A percentile compares a stretch with the other conserved stretches of the same genome.
These are phyloP conservation scores for Aphelocoma coerulescens DNA, from an alignment of 2,113 vertebrate genomes.

Conservation along the genomic window DNA sequence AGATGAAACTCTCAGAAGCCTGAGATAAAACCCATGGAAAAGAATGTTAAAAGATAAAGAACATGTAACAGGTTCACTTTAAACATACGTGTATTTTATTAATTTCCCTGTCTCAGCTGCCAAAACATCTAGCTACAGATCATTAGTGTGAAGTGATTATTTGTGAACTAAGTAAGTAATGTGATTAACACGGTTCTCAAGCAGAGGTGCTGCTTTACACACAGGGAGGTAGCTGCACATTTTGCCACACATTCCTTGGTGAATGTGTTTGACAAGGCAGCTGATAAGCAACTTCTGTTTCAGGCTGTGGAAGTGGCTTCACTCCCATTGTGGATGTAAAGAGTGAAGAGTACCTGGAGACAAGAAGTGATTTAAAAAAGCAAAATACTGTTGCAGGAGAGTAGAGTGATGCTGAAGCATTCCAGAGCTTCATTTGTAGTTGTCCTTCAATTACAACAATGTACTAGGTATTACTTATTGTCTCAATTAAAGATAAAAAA, in stretches of 20 bases:
- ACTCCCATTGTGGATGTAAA: not conserved
- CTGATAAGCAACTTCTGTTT: not conserved
- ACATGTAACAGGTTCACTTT: not conserved
- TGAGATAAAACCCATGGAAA: not conserved
- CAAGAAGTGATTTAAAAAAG: not conserved
- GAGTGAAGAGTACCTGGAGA: not conserved
- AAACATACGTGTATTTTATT: not conserved
- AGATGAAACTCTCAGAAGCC: not conserved
- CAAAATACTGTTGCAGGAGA: not conserved
- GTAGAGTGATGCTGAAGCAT: not conserved
- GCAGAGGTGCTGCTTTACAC: conserved; percentile 4
- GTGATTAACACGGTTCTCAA: not conserved
- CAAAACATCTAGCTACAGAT: conserved; percentile 17
- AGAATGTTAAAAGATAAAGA: not conserved
- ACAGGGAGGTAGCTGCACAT: not conserved
- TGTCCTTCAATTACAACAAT: not conserved
- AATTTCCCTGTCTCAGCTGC: not conserved
- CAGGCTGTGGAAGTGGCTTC: not conserved
- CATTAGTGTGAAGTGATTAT: conserved; percentile 21
- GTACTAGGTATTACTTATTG: not conserved
- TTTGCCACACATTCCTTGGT: not conserved
- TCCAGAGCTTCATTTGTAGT: not conserved
- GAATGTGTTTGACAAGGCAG: not conserved
- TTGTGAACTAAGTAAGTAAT: conserved; percentile 44
- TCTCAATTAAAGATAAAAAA: not conserved